Percentiles rank a stretch among this genome's conserved stretches.
These are phyloP conservation scores for Noctua janthina DNA, from an alignment of 2,888 invertebrate species.

Conservation along the genomic window DNA sequence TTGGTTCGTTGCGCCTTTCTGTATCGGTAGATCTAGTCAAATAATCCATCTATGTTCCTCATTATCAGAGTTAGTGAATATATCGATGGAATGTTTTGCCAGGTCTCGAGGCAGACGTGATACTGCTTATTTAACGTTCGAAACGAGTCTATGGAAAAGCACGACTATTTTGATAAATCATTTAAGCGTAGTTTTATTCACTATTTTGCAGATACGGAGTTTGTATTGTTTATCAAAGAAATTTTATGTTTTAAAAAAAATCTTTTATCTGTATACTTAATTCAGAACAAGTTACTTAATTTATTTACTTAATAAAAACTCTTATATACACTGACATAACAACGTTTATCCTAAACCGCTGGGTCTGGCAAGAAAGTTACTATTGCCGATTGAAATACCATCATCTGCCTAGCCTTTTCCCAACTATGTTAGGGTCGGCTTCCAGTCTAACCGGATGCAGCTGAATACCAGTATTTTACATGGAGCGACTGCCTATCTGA, in stretches of 20 bases:
- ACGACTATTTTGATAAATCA: background rate
- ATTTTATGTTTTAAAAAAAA: background rate
- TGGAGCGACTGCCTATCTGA: too few relatives aligned
- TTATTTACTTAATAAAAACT: background rate
- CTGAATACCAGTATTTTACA: too few relatives aligned
- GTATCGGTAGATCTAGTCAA: background rate
- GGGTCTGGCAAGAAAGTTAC: background rate
- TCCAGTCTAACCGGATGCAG: too few relatives aligned
- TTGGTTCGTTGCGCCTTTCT: background rate
- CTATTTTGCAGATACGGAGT: background rate
- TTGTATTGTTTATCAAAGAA: background rate
- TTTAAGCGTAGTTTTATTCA: background rate
- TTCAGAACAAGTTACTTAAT: background rate
- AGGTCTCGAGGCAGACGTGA: background rate
- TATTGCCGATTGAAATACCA: background rate
- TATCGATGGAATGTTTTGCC: conserved; percentile 28
- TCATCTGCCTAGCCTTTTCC: too few relatives aligned
- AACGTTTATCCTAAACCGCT: background rate
- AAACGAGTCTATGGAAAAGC: background rate
- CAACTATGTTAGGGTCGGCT: too few relatives aligned
- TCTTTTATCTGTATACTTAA: background rate
- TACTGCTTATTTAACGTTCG: conserved; percentile 13
- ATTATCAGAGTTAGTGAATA: background rate
- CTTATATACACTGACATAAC: background rate
- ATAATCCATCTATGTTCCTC: background rate